Percentiles rank a stretch among this genome's conserved stretches.
phyloP scores from a whole-genome alignment of 2,888 invertebrate genomes.

The Metallyticus violacea region DNA sequence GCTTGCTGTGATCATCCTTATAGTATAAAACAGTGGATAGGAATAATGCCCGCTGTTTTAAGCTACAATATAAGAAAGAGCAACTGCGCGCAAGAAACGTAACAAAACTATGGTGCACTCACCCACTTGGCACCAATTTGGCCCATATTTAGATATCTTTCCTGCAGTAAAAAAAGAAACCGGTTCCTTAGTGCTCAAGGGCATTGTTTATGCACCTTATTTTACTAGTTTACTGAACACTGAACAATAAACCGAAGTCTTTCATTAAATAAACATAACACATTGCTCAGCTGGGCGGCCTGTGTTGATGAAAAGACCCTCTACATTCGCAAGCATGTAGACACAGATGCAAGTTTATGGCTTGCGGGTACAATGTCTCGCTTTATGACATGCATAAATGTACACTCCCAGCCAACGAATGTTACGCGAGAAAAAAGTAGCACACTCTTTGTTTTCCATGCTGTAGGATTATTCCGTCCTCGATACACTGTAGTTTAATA shows the following conservation, averaged over 20 bases:
- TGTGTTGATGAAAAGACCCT: neutral
- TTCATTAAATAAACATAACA: neutral
- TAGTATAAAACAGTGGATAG: too few relatives aligned
- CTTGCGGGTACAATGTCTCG: neutral
- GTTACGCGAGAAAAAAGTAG: too few relatives aligned
- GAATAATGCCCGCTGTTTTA: neutral
- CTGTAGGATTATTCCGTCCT: too few relatives aligned
- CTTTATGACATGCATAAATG: neutral
- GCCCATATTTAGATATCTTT: too few relatives aligned
- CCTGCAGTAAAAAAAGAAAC: neutral
- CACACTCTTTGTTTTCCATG: too few relatives aligned
- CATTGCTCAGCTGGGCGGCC: too few relatives aligned
- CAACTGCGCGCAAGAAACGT: neutral
- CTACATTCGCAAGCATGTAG: neutral
- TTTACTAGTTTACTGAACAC: neutral
- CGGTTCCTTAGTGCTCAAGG: neutral
- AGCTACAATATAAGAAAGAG: neutral
- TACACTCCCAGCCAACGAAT: neutral
- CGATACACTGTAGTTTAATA: too few relatives aligned
- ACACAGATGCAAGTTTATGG: neutral
- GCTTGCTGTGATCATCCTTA: too few relatives aligned
- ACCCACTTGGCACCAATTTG: neutral
- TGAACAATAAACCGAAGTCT: neutral
- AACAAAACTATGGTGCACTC: neutral
- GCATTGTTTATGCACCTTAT: neutral